Base-by-base conservation (phyloP, 2,797 vertebrate species). In the Miichthys miiuy region DNA sequence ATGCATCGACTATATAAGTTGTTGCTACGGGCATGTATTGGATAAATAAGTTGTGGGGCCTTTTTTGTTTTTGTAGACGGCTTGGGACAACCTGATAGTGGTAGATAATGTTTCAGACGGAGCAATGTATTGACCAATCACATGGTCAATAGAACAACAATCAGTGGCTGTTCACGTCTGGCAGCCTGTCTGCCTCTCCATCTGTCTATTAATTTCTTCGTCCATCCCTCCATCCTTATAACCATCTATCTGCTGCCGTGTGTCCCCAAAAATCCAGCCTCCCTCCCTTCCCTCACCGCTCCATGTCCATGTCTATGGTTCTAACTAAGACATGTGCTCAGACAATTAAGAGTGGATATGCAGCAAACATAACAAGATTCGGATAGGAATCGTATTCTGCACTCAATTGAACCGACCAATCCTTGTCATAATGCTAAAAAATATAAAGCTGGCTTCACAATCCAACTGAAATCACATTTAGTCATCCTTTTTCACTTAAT, bases 101-200 rank as follows among this genome's bases (percentile, higher is more conserved):
- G 70, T 0, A 75, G 90, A 86, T 86, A 70, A 65, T 74, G 79
- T 88, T 88, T 80, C 87, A 80, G 80, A 80, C 20, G 16, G 67
- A 83, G 82, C 64, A 23, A 81, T 55, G 73, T 84, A 85, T 88
- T 81, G 87, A 92, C 65, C 82, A 52, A 85, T 89, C 80, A 48
- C 67, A 56, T 74, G 76, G 81, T 90, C 89, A 91, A 90, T 88
- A 85, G 47, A 78, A 77, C 71, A 86, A 79, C 77, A 77, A 89
- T 84, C 83, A 80, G 79, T 21, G 70, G 72, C 71, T 78, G 66
- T 66, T 70, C 56, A 30, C 41, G 73, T 87, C 87, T 82, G 79
- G 72, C 81, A 23, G 67, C 57, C 73, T 67, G 81, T 87, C 87
- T 83, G 79, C 78, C 7, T 58, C 60, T 77, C 79, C 81, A 75